phyloP scores from a whole-genome alignment of 2,113 vertebrate genomes.

The Uria aalge region DNA sequence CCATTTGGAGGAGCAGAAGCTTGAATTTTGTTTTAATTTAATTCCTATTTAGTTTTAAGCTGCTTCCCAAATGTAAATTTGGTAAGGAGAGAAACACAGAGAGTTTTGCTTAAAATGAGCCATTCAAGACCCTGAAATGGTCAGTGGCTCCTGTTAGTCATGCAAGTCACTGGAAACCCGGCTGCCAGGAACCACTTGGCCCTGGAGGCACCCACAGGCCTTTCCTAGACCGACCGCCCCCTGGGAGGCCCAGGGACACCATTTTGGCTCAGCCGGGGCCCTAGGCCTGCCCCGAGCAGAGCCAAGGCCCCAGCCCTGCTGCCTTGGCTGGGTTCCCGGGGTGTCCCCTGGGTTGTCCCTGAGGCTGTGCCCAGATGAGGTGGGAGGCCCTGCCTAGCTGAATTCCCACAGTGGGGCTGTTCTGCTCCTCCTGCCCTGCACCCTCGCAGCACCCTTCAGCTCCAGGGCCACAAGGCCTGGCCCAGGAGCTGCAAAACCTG shows the following conservation, averaged over 20 bases:
- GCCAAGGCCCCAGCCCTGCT: background rate
- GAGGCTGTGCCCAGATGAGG: rapidly evolving
- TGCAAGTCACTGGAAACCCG: rapidly evolving
- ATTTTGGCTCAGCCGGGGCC: background rate
- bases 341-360: rapidly evolving
- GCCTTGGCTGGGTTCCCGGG: background rate
- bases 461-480: too few relatives aligned
- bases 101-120: background rate
- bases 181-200: rapidly evolving
- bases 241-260: background rate
- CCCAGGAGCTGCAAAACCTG: rapidly evolving
- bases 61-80: background rate
- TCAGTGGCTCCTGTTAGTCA: background rate
- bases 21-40: background rate
- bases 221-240: background rate
- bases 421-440: background rate
- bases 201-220: background rate
- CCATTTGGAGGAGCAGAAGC: background rate
- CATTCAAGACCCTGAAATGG: background rate
- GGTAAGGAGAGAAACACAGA: rapidly evolving
- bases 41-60: background rate
- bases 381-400: background rate
- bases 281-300: background rate
- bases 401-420: rapidly evolving
- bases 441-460: rapidly evolving